Percentiles rank a stretch among this genome's conserved stretches.
These are phyloP conservation scores for Drosophila novamexicana DNA, from an alignment of 1,140 invertebrate species.

Conservation along the genomic window DNA sequence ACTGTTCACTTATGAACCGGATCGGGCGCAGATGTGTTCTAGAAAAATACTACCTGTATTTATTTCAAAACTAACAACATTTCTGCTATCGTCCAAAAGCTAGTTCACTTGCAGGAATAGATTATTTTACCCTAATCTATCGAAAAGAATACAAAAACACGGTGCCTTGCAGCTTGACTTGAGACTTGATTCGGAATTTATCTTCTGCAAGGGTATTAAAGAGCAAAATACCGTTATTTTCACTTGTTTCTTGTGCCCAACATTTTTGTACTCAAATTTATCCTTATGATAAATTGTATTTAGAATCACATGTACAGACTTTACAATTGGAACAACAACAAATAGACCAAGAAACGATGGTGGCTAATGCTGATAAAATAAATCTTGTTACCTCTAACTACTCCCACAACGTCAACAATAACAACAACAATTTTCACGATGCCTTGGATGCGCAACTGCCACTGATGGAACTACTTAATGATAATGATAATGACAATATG, in stretches of 20 bases:
- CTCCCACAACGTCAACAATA: constrained; percentile 53
- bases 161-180: too few species aligned
- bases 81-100: too few species aligned
- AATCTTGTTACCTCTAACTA: constrained; percentile 84
- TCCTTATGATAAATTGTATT: constrained; percentile 84
- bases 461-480: constrained; percentile 43
- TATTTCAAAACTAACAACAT: too few species aligned
- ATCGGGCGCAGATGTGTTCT: too few species aligned
- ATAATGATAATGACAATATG: constrained; percentile 33
- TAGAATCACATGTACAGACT: constrained; percentile 87
- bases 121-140: too few species aligned
- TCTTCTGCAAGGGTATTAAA: constrained; percentile 16
- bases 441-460: constrained; percentile 52
- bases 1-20: too few species aligned
- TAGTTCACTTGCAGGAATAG: too few species aligned
- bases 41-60: too few species aligned
- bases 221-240: constrained; percentile 11
- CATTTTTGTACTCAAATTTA: constrained; percentile 63
- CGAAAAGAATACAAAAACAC: too few species aligned
- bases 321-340: constrained; percentile 86
- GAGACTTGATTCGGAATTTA: neutral
- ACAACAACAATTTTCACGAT: constrained; percentile 55
- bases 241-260: constrained; percentile 41
- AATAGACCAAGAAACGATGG: constrained; percentile 86
- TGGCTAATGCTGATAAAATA: constrained; percentile 85